These are phyloP conservation scores for Zophobas atratus DNA, from an alignment of 1,140 invertebrate genomes.

Conservation along the genomic window DNA sequence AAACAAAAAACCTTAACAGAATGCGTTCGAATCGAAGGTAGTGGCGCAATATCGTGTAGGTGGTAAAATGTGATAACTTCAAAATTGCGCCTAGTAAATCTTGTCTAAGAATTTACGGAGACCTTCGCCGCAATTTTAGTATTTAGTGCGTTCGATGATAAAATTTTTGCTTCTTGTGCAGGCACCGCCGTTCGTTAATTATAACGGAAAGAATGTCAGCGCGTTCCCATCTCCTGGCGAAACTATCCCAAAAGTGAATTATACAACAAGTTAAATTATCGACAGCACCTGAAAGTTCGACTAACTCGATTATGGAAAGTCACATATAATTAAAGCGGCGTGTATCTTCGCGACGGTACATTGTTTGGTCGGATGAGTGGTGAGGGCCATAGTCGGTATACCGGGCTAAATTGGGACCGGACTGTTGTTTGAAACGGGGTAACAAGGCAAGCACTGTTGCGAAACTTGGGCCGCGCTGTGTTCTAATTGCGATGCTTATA, in stretches of 20 bases:
- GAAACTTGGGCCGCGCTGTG: constrained; percentile 43
- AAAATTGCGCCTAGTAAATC: too few relatives aligned
- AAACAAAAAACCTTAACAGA: too few relatives aligned
- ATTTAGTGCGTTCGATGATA: too few relatives aligned
- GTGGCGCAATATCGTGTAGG: too few relatives aligned
- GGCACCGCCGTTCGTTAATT: constrained; percentile 17
- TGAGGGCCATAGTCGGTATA: constrained; percentile 7
- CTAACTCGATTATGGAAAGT: constrained; percentile 42
- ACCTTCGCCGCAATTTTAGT: too few relatives aligned
- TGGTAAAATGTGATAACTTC: too few relatives aligned
- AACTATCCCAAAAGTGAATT: constrained; percentile 42
- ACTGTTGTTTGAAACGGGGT: constrained; percentile 53
- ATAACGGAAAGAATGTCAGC: constrained; percentile 37
- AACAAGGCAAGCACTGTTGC: constrained; percentile 49
- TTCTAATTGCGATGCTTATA: constrained; percentile 61
- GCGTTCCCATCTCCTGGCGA: constrained; percentile 3
- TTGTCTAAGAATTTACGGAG: too few relatives aligned
- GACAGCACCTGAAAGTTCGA: constrained; percentile 37
- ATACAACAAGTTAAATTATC: constrained; percentile 38
- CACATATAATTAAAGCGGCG: constrained; percentile 45
- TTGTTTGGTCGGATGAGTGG: constrained; percentile 27
- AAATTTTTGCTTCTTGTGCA: too few relatives aligned
- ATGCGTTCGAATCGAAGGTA: too few relatives aligned
- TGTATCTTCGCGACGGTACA: constrained; percentile 33
- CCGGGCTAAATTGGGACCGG: constrained; percentile 49